These are phyloP conservation scores for Cosmia pyralina DNA, from an alignment of 2,888 invertebrate species.

Conservation along the genomic window DNA sequence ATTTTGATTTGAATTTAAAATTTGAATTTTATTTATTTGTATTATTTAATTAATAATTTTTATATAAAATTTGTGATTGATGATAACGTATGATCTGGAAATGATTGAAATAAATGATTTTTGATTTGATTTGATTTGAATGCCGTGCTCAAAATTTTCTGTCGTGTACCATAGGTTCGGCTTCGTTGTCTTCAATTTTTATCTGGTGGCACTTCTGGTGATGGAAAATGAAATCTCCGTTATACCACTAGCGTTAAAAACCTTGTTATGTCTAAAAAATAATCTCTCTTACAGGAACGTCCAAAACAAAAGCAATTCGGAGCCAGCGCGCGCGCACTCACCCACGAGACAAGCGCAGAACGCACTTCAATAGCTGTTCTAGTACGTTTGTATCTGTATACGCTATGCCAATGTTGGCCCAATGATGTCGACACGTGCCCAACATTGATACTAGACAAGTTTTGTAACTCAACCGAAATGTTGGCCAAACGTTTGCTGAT, in stretches of 20 bases:
- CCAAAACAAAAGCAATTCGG: slow-evolving; percentile 76
- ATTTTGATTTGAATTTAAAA: no score
- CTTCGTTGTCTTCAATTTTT: background rate
- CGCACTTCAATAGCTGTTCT: slow-evolving; percentile 51
- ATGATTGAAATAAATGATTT: no score
- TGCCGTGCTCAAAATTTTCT: no score
- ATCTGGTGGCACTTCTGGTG: no score
- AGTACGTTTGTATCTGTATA: slow-evolving; percentile 46
- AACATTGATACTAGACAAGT: slow-evolving; percentile 22
- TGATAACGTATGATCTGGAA: no score
- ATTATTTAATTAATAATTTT: no score
- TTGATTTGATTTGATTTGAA: no score
- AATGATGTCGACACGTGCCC: slow-evolving; percentile 26
- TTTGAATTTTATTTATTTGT: no score
- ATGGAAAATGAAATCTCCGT: no score
- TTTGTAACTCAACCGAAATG: slow-evolving; percentile 19
- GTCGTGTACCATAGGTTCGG: no score
- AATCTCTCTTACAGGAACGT: slow-evolving; percentile 70
- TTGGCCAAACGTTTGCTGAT: slow-evolving; percentile 37
- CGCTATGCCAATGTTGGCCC: slow-evolving; percentile 44
- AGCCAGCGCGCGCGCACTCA: slow-evolving; percentile 81
- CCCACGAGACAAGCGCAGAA: slow-evolving; percentile 72
- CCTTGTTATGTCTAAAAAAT: background rate
- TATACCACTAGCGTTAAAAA: background rate
- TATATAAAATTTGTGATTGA: no score